phyloP scores from a whole-genome alignment of 2,888 invertebrate species.

The Ormia ochracea region DNA sequence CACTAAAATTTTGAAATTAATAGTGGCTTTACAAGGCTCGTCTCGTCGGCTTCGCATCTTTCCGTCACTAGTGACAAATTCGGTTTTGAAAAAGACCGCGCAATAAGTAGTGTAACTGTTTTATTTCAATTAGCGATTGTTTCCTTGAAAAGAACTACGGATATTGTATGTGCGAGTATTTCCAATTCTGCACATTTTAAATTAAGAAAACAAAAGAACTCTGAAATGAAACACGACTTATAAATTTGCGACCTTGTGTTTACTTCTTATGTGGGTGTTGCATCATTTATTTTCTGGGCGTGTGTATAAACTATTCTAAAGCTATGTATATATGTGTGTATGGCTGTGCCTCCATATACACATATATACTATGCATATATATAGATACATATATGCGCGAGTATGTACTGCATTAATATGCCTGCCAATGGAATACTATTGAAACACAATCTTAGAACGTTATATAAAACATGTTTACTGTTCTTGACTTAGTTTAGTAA shows the following conservation, averaged over 20 bases:
- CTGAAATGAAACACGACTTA: not conserved
- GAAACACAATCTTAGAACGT: not conserved
- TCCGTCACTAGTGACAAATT: no score
- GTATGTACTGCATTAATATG: not conserved
- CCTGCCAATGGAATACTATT: not conserved
- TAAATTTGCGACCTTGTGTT: not conserved
- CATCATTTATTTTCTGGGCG: constrained; percentile 10
- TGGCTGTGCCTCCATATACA: no score
- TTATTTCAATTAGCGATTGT: no score
- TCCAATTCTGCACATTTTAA: not conserved
- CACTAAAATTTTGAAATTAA: no score
- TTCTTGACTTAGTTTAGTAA: constrained; percentile 39
- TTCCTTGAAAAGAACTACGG: no score
- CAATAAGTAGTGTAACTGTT: no score
- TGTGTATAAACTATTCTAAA: not conserved
- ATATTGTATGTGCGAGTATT: no score
- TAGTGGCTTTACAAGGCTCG: no score
- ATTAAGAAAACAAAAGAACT: not conserved
- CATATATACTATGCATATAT: no score
- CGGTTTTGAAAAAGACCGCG: no score
- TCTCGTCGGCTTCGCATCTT: no score
- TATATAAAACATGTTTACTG: not conserved
- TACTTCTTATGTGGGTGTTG: not conserved
- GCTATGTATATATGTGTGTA: not conserved
- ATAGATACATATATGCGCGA: no score